Conservation (phyloP, 2,797 vertebrate species). For the Tragopan temminckii region DNA sequence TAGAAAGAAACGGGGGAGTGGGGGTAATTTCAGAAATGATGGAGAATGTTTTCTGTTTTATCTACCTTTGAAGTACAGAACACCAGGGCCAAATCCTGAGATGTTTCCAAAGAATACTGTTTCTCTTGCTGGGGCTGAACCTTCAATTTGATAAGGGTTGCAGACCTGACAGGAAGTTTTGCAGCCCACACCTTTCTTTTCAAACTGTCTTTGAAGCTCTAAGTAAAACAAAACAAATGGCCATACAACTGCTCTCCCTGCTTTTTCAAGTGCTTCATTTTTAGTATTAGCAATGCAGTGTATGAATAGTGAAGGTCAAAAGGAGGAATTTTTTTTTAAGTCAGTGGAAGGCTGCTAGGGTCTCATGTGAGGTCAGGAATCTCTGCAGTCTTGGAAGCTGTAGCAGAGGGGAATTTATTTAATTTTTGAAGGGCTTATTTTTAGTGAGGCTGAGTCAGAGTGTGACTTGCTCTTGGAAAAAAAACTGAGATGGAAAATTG, state of each 20-base stretch:
- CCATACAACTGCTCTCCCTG: background rate
- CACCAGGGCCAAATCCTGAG: background rate
- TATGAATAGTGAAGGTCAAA: background rate
- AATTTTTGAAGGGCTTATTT: constrained; percentile 7
- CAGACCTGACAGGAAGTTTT: background rate
- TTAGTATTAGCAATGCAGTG: background rate
- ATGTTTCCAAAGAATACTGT: background rate
- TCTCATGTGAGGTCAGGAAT: background rate
- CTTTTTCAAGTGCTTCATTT: background rate
- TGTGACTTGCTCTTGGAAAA: background rate
- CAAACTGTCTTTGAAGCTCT: background rate
- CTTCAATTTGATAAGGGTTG: background rate
- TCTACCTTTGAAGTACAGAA: background rate
- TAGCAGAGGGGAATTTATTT: background rate
- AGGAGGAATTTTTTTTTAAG: background rate
- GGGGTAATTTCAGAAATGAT: background rate
- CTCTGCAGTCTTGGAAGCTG: background rate
- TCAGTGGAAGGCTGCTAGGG: background rate
- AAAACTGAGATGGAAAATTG: background rate
- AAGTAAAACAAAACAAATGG: background rate
- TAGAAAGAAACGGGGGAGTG: background rate
- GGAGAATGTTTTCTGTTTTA: background rate
- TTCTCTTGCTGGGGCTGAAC: background rate
- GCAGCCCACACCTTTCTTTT: background rate
- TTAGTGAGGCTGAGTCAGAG: background rate